A percentile compares a stretch with the other conserved stretches of the same genome.
Evolutionary conservation across 92 coral and sea anemone genomes (phyloP).

Genomic region (Phenganax stokvisi): DNA sequence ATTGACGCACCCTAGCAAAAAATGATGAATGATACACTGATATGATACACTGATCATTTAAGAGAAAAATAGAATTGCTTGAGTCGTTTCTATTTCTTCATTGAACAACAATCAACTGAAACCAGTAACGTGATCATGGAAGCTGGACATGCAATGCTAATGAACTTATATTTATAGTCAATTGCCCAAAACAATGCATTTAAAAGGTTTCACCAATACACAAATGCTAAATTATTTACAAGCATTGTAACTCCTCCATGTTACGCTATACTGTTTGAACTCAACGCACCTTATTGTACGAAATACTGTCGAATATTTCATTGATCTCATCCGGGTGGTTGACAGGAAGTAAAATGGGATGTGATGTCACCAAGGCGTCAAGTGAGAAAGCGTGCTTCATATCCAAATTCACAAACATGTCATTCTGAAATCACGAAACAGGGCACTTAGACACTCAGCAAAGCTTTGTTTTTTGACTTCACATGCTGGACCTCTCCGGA

Average conservation of each 20-base stretch:
- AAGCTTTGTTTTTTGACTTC: not conserved
- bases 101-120: too few species aligned
- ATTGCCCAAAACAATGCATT: too few species aligned
- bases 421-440: slow-evolving; percentile 47
- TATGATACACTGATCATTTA: not conserved
- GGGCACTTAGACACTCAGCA: not conserved
- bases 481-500: not conserved
- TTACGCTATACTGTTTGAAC: not conserved
- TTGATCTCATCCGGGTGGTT: slow-evolving; percentile 94
- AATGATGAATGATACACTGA: not conserved
- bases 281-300: slow-evolving; percentile 79
- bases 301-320: slow-evolving; percentile 92
- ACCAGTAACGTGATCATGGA: too few species aligned
- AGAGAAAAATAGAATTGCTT: not conserved
- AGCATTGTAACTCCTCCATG: too few species aligned
- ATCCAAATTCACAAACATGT: slow-evolving; percentile 72
- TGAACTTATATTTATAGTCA: too few species aligned
- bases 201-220: too few species aligned
- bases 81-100: too few species aligned
- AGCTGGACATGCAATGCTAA: too few species aligned
- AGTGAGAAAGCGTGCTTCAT: slow-evolving; percentile 61
- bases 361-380: slow-evolving; percentile 80
- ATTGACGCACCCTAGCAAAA: slow-evolving; percentile 51
- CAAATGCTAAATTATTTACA: too few species aligned
- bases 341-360: slow-evolving; percentile 88